Base-by-base conservation (phyloP, 2,888 invertebrate genomes). In the Caenorhabditis drosophilae region DNA sequence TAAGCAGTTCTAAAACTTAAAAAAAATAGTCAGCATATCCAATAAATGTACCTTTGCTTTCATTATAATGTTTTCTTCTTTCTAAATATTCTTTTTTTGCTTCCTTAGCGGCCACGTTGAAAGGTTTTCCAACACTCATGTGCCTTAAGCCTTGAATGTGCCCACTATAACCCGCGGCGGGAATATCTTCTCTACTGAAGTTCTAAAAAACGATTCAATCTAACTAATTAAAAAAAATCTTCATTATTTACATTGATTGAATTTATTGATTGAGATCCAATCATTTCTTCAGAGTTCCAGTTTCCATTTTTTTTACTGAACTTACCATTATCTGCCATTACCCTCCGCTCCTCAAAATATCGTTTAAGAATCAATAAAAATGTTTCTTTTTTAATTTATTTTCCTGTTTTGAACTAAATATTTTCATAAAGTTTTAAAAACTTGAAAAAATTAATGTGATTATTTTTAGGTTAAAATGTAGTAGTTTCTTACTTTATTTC, bases 61-160 rank as follows among this genome's bases (percentile, higher is more conserved):
- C 64, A 45, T 58, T 64, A 51, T 64, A 58, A 35, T 58, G 58
- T 53, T 58, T 51, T 56, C 73, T 25, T 46, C 68, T 42, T 52
- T 75, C 72, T 11, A 73, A 60, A 51, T 67, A 75, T 41, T 75
- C 73, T 44, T 75, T 67, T 49, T 72, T 73, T 20, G 75, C 75
- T 31, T 75, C 70, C 45, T 58, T 69, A 7, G 73, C 75, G 0
- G 75, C 75, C 11, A 63, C 46, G 49, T 71, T 69, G 56, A 73
- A 75, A n/a, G 70, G 55, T 60, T 75, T 75, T 34, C 75, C 75
- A 9, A 75, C 68, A 16, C 70, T 66, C 0, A 73, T 41, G 12
- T 71, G 70, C 12, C 69, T 52, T n/a, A 70, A 42, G 1, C 67
- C 66, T 48, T 69, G 75, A 34, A 75, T 75, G 42, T 75, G 75